Conservation (phyloP, 2,113 vertebrate genomes). For the Kryptolebias marmoratus region DNA sequence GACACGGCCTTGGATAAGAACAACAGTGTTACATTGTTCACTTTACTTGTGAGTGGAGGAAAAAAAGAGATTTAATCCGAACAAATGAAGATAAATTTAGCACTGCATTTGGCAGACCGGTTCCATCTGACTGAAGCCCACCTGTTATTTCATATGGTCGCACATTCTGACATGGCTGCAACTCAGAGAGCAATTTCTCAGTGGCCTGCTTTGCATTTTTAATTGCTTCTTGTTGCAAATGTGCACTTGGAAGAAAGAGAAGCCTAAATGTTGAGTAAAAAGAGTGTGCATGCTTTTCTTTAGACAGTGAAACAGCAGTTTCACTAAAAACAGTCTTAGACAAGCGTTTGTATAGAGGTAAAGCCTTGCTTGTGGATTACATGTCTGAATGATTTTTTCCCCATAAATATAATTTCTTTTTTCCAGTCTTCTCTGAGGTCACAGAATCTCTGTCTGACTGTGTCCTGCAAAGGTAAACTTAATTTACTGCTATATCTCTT, state of each 20-base stretch:
- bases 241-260: neutral
- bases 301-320: constrained; percentile 8
- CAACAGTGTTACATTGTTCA: constrained; percentile 12
- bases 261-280: constrained; percentile 21
- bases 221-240: constrained; percentile 41
- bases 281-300: neutral
- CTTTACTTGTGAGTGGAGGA: neutral
- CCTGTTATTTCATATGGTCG: constrained; percentile 54
- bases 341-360: constrained; percentile 13
- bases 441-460: constrained; percentile 68
- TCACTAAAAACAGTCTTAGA: constrained; percentile 25
- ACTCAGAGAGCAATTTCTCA: constrained; percentile 33
- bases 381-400: constrained; percentile 27
- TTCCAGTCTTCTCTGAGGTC: constrained; percentile 73
- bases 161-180: constrained; percentile 42
- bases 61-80: neutral
- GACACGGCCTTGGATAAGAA: neutral
- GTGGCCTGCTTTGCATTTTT: constrained; percentile 25
- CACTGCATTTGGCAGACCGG: constrained; percentile 30
- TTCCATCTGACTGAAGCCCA: constrained; percentile 44
- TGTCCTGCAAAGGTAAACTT: constrained; percentile 78
- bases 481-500: constrained; percentile 80
- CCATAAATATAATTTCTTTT: constrained; percentile 67
- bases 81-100: constrained; percentile 49
- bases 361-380: constrained; percentile 24